Percentiles rank a stretch among this genome's conserved stretches.
Conservation (phyloP, 2,113 vertebrate species). For the Bothrops jararaca region DNA sequence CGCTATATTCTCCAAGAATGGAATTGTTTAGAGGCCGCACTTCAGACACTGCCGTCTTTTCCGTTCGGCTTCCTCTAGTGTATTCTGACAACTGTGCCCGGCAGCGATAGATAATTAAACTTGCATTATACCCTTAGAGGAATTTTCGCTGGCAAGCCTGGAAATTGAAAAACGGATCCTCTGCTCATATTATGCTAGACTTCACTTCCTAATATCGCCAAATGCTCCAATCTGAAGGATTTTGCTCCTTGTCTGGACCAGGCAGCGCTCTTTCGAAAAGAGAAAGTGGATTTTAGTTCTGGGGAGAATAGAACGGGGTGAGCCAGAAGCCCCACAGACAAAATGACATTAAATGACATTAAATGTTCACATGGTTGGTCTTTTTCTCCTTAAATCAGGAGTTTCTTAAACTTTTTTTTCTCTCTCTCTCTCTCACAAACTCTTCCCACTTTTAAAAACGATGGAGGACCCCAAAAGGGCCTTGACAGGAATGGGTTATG, state of each 20-base stretch:
- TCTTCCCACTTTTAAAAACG: background rate
- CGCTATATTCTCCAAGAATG: constrained; percentile 35
- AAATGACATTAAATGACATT: background rate
- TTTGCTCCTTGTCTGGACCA: background rate
- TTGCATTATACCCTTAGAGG: background rate
- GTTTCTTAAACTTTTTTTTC: background rate
- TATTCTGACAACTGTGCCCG: background rate
- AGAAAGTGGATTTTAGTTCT: background rate
- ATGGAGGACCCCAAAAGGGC: background rate
- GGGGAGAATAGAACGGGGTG: background rate
- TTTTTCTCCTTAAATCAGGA: background rate
- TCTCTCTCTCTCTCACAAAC: rapidly evolving
- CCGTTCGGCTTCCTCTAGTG: background rate
- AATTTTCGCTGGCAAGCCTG: rapidly evolving
- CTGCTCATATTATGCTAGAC: background rate
- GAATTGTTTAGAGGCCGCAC: constrained; percentile 40
- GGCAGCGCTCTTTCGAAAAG: background rate
- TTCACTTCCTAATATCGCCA: background rate
- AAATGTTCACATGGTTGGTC: background rate
- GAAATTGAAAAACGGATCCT: background rate
- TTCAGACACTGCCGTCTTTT: background rate
- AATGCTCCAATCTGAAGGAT: background rate
- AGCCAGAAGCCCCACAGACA: background rate
- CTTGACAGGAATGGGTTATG: background rate
- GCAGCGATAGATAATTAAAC: constrained; percentile 14